phyloP scores from a whole-genome alignment of 1,140 invertebrate species.

The Harpegnathos saltator region DNA sequence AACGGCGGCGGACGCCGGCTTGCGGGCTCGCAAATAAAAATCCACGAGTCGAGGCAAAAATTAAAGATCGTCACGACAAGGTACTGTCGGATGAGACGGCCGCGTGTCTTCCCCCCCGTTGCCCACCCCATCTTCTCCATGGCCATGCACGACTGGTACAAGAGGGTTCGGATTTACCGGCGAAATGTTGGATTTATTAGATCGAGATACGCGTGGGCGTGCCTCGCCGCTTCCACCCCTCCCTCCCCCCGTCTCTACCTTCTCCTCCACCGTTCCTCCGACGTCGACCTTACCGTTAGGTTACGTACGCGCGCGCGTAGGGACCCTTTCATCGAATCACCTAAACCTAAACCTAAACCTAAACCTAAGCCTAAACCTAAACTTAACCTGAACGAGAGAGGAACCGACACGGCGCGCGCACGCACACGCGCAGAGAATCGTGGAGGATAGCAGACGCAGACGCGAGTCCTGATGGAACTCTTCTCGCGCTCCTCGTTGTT shows the following conservation, averaged over 20 bases:
- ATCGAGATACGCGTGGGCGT: conserved; percentile 86
- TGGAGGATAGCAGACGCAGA: conserved; percentile 45
- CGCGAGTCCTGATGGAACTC: conserved; percentile 60
- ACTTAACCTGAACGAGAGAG: conserved; percentile 55
- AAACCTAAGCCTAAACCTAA: conserved; percentile 53
- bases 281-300: conserved; percentile 71
- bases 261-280: conserved; percentile 22
- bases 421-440: conserved; percentile 62
- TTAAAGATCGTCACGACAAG: conserved; percentile 59
- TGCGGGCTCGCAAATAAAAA: conserved; percentile 24
- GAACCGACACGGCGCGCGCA: conserved; percentile 14
- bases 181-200: conserved; percentile 86
- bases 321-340: conserved; percentile 44
- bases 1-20: background rate
- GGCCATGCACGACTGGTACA: conserved; percentile 72
- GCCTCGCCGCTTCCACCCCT: conserved; percentile 78
- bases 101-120: conserved; percentile 38
- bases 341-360: conserved; percentile 51
- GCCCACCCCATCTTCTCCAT: conserved; percentile 55
- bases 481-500: conserved; percentile 65
- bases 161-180: conserved; percentile 83
- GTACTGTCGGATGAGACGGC: conserved; percentile 51
- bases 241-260: conserved; percentile 53
- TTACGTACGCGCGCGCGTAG: conserved; percentile 63
- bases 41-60: conserved; percentile 43